Conservation (phyloP, 35 echinoderm and acorn worm species). For the Lytechinus variegatus region DNA sequence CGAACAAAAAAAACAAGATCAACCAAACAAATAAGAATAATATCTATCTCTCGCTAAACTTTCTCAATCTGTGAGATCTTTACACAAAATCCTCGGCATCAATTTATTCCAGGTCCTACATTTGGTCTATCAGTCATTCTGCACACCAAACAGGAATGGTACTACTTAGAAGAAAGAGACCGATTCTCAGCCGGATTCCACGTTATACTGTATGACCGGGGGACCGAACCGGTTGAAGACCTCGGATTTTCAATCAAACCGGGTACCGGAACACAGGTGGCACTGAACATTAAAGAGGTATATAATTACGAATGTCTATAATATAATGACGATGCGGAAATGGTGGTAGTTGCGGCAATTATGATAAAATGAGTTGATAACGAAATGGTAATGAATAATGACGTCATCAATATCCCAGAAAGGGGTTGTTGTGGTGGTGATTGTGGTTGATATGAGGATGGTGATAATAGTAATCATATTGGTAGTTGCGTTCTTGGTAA, state of each 20-base stretch:
- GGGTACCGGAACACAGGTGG: background rate
- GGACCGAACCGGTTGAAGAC: background rate
- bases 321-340: background rate
- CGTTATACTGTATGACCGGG: conserved; percentile 16
- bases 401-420: too few species aligned
- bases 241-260: conserved; percentile 9
- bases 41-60: too few species aligned
- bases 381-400: too few species aligned
- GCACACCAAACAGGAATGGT: background rate
- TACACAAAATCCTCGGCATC: background rate
- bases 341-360: background rate
- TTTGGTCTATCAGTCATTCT: conserved; percentile 8
- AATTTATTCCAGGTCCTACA: background rate
- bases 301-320: background rate
- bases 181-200: conserved; percentile 17
- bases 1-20: too few species aligned
- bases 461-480: too few species aligned
- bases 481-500: too few species aligned
- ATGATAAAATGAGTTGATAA: background rate
- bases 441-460: too few species aligned
- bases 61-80: background rate
- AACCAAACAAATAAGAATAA: too few species aligned
- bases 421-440: background rate
- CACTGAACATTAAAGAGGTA: background rate
- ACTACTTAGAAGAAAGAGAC: background rate